A percentile compares a stretch with the other conserved stretches of the same genome.
These are phyloP conservation scores for Pygoscelis antarcticus DNA, from an alignment of 2,113 vertebrate species.

Conservation along the genomic window DNA sequence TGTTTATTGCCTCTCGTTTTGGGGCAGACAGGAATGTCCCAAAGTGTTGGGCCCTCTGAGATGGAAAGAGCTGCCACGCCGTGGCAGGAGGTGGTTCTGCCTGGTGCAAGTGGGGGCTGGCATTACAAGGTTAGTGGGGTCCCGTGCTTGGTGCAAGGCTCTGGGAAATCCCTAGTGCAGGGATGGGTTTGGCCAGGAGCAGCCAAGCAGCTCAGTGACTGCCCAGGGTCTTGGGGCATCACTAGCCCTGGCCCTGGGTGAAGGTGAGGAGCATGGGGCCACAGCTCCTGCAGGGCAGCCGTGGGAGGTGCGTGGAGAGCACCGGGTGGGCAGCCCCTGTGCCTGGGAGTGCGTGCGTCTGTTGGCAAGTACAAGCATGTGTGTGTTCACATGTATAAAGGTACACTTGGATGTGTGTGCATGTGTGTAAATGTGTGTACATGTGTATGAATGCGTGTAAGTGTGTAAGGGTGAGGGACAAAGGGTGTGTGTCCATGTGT, in stretches of 20 bases:
- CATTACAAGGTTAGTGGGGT: accelerated
- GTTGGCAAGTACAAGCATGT: accelerated
- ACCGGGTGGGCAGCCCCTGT: accelerated
- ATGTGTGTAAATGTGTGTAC: accelerated
- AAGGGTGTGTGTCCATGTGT: not conserved
- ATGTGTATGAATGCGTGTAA: not conserved
- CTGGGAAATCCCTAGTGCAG: not conserved
- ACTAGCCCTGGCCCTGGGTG: no score
- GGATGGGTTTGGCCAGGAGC: not conserved
- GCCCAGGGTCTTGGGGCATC: not conserved
- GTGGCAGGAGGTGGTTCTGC: not conserved
- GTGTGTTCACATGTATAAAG: not conserved
- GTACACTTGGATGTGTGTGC: not conserved
- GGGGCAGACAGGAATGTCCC: not conserved
- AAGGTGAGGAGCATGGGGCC: not conserved
- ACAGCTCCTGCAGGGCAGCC: accelerated
- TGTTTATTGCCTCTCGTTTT: not conserved
- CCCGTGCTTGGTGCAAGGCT: not conserved
- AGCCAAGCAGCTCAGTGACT: not conserved
- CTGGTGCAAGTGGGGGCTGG: not conserved
- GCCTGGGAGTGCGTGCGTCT: not conserved
- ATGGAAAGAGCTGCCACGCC: not conserved
- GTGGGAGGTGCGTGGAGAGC: not conserved
- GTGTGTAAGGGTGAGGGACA: no score
- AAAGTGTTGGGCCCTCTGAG: not conserved